Percentiles rank a stretch among this genome's conserved stretches.
Evolutionary conservation across 1,140 invertebrate genomes (phyloP).

Genomic region (Chionoecetes opilio): DNA sequence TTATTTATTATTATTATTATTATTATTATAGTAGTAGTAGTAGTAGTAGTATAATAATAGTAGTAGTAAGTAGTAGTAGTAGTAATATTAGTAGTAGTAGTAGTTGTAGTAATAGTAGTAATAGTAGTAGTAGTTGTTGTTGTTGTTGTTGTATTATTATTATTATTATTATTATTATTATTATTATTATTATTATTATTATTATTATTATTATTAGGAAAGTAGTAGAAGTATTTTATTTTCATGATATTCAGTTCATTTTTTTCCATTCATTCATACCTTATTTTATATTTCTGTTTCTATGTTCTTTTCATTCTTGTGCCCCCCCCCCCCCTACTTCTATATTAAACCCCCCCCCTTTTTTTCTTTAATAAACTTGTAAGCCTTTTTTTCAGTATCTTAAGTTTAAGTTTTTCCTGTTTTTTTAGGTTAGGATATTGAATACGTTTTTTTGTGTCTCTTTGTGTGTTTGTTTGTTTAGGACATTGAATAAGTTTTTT

Average conservation of each 20-base stretch:
- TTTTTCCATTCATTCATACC: not conserved
- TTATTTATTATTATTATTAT: not conserved
- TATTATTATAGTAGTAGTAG: not conserved
- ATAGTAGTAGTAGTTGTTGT: no score
- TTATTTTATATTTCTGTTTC: not conserved
- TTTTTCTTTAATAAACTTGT: not conserved
- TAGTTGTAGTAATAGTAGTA: no score
- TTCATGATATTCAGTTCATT: no score
- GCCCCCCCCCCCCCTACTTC: slow-evolving; percentile 5
- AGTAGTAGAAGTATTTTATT: no score
- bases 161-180: no score
- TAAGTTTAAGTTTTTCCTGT: not conserved
- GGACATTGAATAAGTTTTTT: not conserved
- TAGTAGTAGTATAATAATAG: no score
- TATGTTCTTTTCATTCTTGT: not conserved
- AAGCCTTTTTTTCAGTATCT: not conserved
- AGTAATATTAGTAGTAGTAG: no score
- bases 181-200: no score
- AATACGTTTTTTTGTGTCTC: not conserved
- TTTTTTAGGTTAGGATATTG: not conserved
- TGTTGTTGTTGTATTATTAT: no score
- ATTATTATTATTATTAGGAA: no score
- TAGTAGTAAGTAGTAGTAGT: no score
- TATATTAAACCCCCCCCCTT: no score
- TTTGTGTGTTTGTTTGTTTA: not conserved